Evolutionary conservation across 2,113 vertebrate genomes (phyloP).

Genomic region (Phaethornis superciliosus): DNA sequence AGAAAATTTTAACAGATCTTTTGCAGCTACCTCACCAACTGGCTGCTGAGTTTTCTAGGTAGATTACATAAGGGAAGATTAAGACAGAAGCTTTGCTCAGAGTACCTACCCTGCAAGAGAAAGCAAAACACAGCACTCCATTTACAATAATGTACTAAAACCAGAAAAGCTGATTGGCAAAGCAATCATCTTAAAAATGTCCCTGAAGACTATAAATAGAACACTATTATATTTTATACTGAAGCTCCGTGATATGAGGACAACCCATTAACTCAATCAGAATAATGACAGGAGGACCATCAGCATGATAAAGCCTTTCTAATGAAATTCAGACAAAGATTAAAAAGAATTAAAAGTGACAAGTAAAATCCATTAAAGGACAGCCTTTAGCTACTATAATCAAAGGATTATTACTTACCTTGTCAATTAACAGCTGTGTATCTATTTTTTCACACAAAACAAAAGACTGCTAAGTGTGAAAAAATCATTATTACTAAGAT

Average conservation of each 20-base stretch:
- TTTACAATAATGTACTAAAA: conserved; percentile 64
- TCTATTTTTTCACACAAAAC: conserved; percentile 41
- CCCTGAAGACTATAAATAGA: conserved; percentile 66
- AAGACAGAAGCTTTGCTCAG: conserved; percentile 64
- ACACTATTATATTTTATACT: conserved; percentile 59
- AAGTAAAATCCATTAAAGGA: conserved; percentile 76
- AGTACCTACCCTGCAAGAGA: conserved; percentile 45
- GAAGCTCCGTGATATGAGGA: conserved; percentile 30
- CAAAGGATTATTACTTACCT: conserved; percentile 76
- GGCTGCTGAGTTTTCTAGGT: conserved; percentile 63
- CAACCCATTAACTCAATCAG: conserved; percentile 69
- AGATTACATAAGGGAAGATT: conserved; percentile 77
- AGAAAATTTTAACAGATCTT: conserved; percentile 46
- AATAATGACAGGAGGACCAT: conserved; percentile 65
- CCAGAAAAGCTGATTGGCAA: conserved; percentile 69
- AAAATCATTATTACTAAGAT: conserved; percentile 29
- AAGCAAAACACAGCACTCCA: conserved; percentile 49
- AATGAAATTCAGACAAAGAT: conserved; percentile 79
- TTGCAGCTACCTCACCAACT: conserved; percentile 41
- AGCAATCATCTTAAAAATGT: conserved; percentile 69
- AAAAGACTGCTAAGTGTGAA: conserved; percentile 52
- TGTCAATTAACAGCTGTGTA: conserved; percentile 74
- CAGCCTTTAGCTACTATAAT: conserved; percentile 77
- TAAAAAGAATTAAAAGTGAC: conserved; percentile 80
- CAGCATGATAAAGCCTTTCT: conserved; percentile 67